Evolutionary conservation across 2,888 invertebrate species (phyloP).

Genomic region (Abrostola triplasia): DNA sequence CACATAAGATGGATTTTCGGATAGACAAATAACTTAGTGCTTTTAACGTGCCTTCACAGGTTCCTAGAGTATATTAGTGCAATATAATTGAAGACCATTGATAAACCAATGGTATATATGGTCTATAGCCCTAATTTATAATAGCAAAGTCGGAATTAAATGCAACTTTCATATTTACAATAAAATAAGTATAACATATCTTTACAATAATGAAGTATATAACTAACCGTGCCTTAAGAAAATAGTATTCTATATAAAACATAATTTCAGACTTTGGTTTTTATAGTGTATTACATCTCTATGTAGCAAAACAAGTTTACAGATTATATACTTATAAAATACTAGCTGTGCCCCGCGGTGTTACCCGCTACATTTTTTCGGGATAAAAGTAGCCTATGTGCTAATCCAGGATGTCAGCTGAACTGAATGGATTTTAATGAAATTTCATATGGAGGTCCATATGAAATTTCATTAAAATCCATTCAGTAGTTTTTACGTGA

Average conservation of each 20-base stretch:
- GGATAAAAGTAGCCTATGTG: too few relatives aligned
- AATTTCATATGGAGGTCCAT: too few relatives aligned
- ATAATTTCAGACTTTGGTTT: conserved; percentile 15
- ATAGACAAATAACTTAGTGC: conserved; percentile 65
- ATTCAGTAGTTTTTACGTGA: too few relatives aligned
- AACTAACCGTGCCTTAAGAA: conserved; percentile 29
- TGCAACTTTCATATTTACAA: neutral
- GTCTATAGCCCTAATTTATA: conserved; percentile 9
- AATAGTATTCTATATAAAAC: neutral
- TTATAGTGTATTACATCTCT: neutral
- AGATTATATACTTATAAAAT: neutral
- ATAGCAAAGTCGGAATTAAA: conserved; percentile 27
- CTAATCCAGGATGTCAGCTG: too few relatives aligned
- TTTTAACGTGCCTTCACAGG: conserved; percentile 80
- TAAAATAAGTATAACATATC: neutral
- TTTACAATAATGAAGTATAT: neutral
- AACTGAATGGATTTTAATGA: too few relatives aligned
- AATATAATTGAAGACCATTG: conserved; percentile 60
- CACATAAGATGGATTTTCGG: conserved; percentile 49
- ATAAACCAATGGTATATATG: conserved; percentile 11
- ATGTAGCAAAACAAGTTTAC: neutral
- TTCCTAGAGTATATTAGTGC: conserved; percentile 73
- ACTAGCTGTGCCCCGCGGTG: too few relatives aligned
- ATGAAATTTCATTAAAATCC: too few relatives aligned
- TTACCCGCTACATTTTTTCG: too few relatives aligned